These are phyloP conservation scores for Pseudomyrmex flavicornis DNA, from an alignment of 1,140 invertebrate species.

Conservation along the genomic window DNA sequence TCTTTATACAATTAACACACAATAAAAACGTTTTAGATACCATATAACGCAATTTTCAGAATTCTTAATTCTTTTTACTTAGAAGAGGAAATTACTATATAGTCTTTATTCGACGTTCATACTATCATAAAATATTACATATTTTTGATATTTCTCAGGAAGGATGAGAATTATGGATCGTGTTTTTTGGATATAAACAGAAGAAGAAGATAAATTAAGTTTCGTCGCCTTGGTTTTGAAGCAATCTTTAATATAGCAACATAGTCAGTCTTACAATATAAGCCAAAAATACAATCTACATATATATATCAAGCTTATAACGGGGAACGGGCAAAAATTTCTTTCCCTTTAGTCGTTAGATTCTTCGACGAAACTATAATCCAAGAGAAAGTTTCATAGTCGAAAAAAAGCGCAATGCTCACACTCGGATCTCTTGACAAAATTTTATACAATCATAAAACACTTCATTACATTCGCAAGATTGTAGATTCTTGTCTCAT, in stretches of 20 bases:
- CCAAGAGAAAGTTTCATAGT: background rate
- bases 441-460: constrained; percentile 82
- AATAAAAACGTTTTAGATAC: constrained; percentile 43
- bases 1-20: constrained; percentile 70
- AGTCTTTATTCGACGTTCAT: no score
- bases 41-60: background rate
- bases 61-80: constrained; percentile 12
- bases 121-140: no score
- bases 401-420: constrained; percentile 54
- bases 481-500: constrained; percentile 63
- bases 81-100: background rate
- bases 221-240: constrained; percentile 75
- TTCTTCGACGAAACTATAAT: constrained; percentile 22
- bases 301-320: constrained; percentile 81
- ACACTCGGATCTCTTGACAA: constrained; percentile 76
- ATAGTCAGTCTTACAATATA: constrained; percentile 85
- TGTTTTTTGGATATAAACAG: background rate
- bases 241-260: constrained; percentile 85
- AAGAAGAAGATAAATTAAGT: constrained; percentile 1
- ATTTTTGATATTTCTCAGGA: background rate
- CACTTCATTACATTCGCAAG: constrained; percentile 65
- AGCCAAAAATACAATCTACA: constrained; percentile 85
- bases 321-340: constrained; percentile 74
- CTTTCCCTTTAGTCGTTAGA: constrained; percentile 54
- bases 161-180: background rate